Base-by-base conservation (phyloP, 2,113 vertebrate genomes). In the Istiophorus platypterus region DNA sequence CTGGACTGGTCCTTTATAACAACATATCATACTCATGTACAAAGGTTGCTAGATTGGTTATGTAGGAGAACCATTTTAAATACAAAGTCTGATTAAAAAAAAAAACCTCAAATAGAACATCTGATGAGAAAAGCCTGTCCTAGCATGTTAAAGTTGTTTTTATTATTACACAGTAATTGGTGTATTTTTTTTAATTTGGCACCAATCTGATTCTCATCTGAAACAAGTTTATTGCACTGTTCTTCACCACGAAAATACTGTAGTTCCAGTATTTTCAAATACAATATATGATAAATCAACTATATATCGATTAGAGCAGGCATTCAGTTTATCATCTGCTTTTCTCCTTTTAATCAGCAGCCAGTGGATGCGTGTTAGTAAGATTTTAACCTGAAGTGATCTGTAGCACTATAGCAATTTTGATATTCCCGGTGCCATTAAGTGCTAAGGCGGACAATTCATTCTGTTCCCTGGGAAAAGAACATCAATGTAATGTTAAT, bases 401-500 rank as follows among this genome's bases (percentile, higher is more conserved):
- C 72, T 80, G 72, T 80, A 58, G 79, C 82, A 77, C 70, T 73
- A 66, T 76, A 67, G 70, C 51, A 84, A 78, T 84, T 80, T 79
- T 57, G 61, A 76, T 89, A 77, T 84, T 83, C 81, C 42, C 79
- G 12, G 12, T 47, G 39, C 71, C 54, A 70, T 81, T 85, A 85
- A 78, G 83, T 76, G 78, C 85, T 77, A 86, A 84, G 81, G 81
- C 77, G 81, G 77, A 90, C 85, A 90, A 88, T 75, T 89, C 79
- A 90, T 86, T 91, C 63, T 79, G 81, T 83, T 83, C 65, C 15
- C 54, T 34, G 57, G 68, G 86, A 89, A 87, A 78, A 54, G 78
- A 89, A 68, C 87, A 88, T 86, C 89, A 86, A 85, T 71, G 78
- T 80, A 82, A 88, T 88, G 87, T 93, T 91, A 91, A 92, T 93